phyloP scores from a whole-genome alignment of 1,140 invertebrate species.

The Bombus vancouverensis region DNA sequence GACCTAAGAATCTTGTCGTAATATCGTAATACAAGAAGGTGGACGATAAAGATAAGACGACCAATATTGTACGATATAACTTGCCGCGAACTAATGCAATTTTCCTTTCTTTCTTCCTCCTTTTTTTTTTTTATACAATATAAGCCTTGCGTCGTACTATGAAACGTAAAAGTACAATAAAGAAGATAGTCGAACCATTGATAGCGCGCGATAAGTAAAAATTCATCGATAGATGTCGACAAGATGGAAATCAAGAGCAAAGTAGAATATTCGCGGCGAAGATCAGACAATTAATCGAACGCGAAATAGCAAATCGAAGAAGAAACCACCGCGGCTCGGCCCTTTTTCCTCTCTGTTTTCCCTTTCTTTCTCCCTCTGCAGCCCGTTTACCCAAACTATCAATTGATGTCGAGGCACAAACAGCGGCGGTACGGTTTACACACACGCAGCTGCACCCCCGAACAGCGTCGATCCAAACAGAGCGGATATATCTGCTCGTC shows the following conservation, averaged over 20 bases:
- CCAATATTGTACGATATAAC: too few species aligned
- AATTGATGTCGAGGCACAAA: conserved; percentile 70
- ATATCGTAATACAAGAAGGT: too few species aligned
- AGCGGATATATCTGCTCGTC: conserved; percentile 71
- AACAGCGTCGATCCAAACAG: conserved; percentile 73
- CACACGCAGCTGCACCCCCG: conserved; percentile 74
- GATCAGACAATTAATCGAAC: conserved; percentile 10
- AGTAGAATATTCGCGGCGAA: neutral
- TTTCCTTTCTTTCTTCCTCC: too few species aligned
- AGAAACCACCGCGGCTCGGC: neutral
- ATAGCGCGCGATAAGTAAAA: neutral
- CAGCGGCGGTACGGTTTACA: conserved; percentile 63
- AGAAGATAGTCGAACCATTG: too few species aligned
- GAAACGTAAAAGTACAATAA: too few species aligned
- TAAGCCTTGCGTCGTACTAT: too few species aligned
- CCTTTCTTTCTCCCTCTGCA: neutral
- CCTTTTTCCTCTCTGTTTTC: neutral
- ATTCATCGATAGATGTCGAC: neutral
- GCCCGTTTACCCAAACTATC: conserved; percentile 67
- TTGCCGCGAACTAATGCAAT: too few species aligned
- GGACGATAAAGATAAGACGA: too few species aligned
- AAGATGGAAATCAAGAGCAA: too few species aligned
- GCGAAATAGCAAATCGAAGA: neutral
- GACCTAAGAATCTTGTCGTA: too few species aligned
- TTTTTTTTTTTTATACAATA: too few species aligned